Percentiles rank a stretch among this genome's conserved stretches.
Evolutionary conservation across 37 sponge, comb jelly and placozoan genomes (phyloP).

Genomic region (Chondrilla cf. caribensis): DNA sequence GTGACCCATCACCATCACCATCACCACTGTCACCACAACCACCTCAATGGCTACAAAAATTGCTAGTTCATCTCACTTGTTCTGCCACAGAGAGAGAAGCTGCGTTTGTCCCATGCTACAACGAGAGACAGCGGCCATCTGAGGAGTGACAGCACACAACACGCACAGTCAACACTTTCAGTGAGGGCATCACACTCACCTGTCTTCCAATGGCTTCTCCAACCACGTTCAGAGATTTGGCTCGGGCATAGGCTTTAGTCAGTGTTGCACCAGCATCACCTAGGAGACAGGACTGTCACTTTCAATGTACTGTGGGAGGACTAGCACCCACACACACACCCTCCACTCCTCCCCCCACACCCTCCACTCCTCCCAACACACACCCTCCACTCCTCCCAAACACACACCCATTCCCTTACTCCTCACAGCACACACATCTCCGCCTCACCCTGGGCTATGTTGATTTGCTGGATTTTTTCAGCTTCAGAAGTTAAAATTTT

Average conservation of each 20-base stretch:
- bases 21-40: no score
- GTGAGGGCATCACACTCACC: no score
- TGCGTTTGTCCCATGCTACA: slow-evolving; percentile 74
- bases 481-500: slow-evolving; percentile 93
- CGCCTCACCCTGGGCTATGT: slow-evolving; percentile 77
- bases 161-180: no score
- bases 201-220: slow-evolving; percentile 66
- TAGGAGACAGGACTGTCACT: background rate
- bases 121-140: background rate
- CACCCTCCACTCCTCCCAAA: background rate
- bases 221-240: slow-evolving; percentile 59
- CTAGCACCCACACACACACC: slow-evolving; percentile 10
- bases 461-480: slow-evolving; percentile 84
- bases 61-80: slow-evolving; percentile 9
- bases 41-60: background rate
- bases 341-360: no score
- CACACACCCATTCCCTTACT: background rate
- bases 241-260: slow-evolving; percentile 75
- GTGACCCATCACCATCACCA: background rate
- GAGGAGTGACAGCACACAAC: no score
- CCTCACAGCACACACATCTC: background rate
- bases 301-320: background rate
- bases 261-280: slow-evolving; percentile 82
- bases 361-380: background rate
- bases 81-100: slow-evolving; percentile 89